These are phyloP conservation scores for Amitus sp. DNA, from an alignment of 2,888 invertebrate genomes.

Conservation along the genomic window DNA sequence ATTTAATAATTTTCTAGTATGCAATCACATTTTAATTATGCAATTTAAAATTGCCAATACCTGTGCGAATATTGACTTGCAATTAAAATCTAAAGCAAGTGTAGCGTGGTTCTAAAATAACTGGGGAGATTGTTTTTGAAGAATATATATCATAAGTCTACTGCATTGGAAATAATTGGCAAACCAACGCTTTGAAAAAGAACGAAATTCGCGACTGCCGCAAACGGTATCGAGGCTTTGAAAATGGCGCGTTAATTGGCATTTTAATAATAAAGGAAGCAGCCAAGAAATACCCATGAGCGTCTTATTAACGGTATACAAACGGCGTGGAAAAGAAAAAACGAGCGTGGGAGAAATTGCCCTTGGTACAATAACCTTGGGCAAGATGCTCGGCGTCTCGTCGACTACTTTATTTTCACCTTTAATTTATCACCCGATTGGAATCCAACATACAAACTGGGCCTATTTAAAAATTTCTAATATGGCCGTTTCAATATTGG, in stretches of 20 bases:
- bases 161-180: no score
- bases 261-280: neutral
- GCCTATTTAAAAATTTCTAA: no score
- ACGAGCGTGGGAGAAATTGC: slow-evolving; percentile 6
- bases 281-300: neutral
- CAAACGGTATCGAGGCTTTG: neutral
- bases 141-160: no score
- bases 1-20: no score
- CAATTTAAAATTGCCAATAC: no score
- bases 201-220: neutral
- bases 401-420: neutral
- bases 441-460: no score
- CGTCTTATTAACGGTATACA: slow-evolving; percentile 14
- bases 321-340: slow-evolving; percentile 8
- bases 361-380: slow-evolving; percentile 7
- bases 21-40: no score
- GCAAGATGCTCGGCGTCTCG: no score
- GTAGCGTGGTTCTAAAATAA: neutral
- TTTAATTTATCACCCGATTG: neutral
- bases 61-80: no score
- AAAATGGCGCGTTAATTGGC: slow-evolving; percentile 7
- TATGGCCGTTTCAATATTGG: no score
- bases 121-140: neutral
- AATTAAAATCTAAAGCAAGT: neutral
- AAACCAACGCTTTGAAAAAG: slow-evolving; percentile 6